phyloP scores from a whole-genome alignment of 2,888 invertebrate genomes.

The Bellardia pandia region DNA sequence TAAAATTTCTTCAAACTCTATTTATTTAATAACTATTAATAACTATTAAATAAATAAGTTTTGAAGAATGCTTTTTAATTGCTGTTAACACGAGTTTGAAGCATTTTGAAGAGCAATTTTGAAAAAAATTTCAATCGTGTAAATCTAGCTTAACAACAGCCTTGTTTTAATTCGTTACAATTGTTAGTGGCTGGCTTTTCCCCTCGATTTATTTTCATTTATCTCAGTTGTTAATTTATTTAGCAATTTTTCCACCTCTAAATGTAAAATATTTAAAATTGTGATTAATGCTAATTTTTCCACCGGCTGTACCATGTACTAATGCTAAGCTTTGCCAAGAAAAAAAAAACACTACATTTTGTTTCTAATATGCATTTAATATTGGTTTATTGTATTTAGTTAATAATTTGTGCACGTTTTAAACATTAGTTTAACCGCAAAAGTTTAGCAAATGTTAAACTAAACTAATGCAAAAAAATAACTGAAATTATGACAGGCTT shows the following conservation, averaged over 20 bases:
- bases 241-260: not conserved
- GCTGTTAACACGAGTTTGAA: no score
- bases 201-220: not conserved
- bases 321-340: not conserved
- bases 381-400: conserved; percentile 42
- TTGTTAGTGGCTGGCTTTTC: not conserved
- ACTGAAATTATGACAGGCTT: conserved; percentile 26
- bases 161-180: not conserved
- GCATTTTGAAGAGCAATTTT: no score
- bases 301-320: not conserved
- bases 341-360: conserved; percentile 24
- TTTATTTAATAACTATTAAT: no score
- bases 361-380: conserved; percentile 8
- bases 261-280: conserved; percentile 7
- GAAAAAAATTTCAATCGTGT: no score
- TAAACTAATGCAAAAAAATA: conserved; percentile 35
- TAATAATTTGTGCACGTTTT: conserved; percentile 65
- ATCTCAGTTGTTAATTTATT: not conserved
- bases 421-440: conserved; percentile 58
- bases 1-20: no score
- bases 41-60: no score
- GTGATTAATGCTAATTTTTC: conserved; percentile 31
- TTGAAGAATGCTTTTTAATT: no score
- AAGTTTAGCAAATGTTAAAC: conserved; percentile 48
- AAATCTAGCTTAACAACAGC: no score